Evolutionary conservation across 2,113 vertebrate genomes (phyloP), one percentile per base, ranked within the genome.

Genomic region (Oenanthe oenanthe): DNA sequence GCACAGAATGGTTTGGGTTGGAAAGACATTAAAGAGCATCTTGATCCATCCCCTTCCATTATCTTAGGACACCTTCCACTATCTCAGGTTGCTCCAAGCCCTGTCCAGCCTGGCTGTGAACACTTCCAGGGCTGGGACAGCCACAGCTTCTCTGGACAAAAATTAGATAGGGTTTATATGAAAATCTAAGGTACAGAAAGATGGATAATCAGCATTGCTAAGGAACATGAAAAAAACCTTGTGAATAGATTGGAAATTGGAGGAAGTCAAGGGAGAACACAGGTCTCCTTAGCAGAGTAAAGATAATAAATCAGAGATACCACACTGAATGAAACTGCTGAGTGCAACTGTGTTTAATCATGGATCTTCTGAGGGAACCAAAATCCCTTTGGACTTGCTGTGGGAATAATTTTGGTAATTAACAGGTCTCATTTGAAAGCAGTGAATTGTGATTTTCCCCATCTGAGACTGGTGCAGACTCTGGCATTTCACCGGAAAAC

Each of bases 101-200:
- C 13, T 6, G 0, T 60, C 53, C 68, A 60, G 0, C 10, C 32
- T 60, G n/a, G 13, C 13, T 8, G 6, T n/a, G n/a, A 2, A 2
- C 32, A 51, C 13, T 67, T 60, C 28, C n/a, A 61, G 24, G 20
- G 13, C 10, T 60, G n/a, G 3, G 20, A 13, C 38, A 75, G 11
- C 19, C n/a, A 40, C 53, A 54, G 5, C 24, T 9, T 34, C 47
- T 82, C 17, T 54, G n/a, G n/a, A 3, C 12, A 68, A 18, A 11
- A 38, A 0, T 54, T 54, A 12, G 9, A 3, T 17, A 19, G 6
- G 16, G 13, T 14, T 68, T 81, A 20, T 38, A 4, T 26, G 38
- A 48, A 84, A 74, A 66, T 29, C 6, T n/a, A 28, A n/a, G 28
- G 4, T 51, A 26, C 11, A 17, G 32, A 63, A 42, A 42, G 11